Base-by-base conservation (phyloP, 2,888 invertebrate genomes). In the Yponomeuta evonymella region DNA sequence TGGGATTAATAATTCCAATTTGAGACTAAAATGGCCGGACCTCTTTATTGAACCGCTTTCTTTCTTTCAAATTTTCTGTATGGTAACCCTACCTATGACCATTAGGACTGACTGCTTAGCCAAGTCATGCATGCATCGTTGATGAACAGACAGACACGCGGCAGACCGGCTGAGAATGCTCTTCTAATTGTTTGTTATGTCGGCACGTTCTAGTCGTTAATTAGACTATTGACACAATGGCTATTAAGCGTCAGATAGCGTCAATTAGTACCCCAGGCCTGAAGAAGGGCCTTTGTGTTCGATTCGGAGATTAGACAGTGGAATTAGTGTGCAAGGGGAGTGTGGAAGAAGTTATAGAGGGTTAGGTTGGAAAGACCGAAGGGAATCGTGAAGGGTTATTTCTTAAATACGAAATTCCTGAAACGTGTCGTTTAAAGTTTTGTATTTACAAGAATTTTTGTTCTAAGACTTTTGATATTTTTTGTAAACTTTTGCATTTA, bases 201-300 rank as follows among this genome's bases (percentile, higher is more conserved):
- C 78, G 78, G 79, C 76, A 75, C 77, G 73, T 77, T 77, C 76
- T 76, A 78, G 33, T 67, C 67, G 82, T 87, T 88, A 88, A 89
- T 88, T 87, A 84, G 82, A 36, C 43, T 15, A 33, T 65, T 78
- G 80, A 84, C 83, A 83, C 83, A 83, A 85, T 79, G 79, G 83
- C 75, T 81, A 80, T 85, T 83, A 83, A 83, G 79, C 79, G 15
- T 58, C 76, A 81, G 85, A 88, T 87, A 86, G 86, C 85, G 84
- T 86, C 87, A 88, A 88, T 89, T 88, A 87, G 83, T 77, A 80
- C 75, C 67, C 69, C 70, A 58, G 12, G 51, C 51, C 51, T 58
- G 51, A 15, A 58, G 51, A 58, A 58, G 51, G 51, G 51, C 51
- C 5, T 58, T 58, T 81, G 78, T 84, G 79, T 84, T 83, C 82